A percentile compares a stretch with the other conserved stretches of the same genome.
Conservation (phyloP, 2,797 vertebrate genomes). For the Girardinus metallicus region DNA sequence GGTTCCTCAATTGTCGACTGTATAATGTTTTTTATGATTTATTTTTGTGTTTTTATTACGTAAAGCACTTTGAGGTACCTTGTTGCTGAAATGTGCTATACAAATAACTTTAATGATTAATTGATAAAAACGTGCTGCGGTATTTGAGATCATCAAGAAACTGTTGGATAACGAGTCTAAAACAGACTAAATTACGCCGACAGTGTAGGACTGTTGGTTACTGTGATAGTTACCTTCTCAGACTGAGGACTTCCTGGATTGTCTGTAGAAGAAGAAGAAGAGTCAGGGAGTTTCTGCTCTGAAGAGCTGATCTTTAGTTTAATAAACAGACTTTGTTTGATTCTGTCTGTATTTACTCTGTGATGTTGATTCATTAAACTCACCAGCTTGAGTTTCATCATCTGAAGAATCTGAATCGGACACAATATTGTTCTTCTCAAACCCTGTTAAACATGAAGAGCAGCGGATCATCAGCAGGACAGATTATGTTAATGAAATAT, state of each 20-base stretch:
- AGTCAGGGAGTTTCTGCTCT: background rate
- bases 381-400: background rate
- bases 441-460: background rate
- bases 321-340: background rate
- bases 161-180: no score
- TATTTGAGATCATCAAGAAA: background rate
- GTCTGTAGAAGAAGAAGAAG: conserved; percentile 18
- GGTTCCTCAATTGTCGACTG: no score
- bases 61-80: no score
- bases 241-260: background rate
- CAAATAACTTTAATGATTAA: no score
- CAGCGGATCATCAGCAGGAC: background rate
- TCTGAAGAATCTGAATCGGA: background rate
- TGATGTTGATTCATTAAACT: background rate
- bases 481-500: background rate
- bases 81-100: no score
- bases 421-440: background rate
- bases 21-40: no score
- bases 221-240: conserved; percentile 4
- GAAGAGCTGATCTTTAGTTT: background rate
- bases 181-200: background rate
- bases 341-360: background rate
- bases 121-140: background rate
- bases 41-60: no score
- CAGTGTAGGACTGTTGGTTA: background rate